Evolutionary conservation across 2,888 invertebrate genomes (phyloP), one percentile per base, ranked within the genome.

Genomic region (Orthosia cruda): DNA sequence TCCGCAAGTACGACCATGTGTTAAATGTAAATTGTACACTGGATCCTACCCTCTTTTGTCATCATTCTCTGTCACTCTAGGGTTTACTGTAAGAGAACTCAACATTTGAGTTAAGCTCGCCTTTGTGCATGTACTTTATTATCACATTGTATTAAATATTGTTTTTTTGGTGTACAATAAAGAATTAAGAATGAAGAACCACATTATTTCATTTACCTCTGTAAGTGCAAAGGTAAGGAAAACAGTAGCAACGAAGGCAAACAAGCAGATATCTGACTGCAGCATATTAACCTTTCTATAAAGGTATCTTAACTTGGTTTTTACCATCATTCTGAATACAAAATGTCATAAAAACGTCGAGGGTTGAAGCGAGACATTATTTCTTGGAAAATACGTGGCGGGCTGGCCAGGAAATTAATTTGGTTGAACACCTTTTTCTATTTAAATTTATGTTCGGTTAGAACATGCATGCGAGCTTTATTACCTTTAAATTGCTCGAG

Each of bases 391-490:
- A 77, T 70, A 74, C 81, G 71, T 81, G 65, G 61, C 74, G 77
- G 62, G 62, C 52, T 50, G 32, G 63, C 54, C 64, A 77, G 89
- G 88, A 88, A 87, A 90, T 89, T 86, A 89, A 86, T 84, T 86
- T 82, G 85, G 87, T 88, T 80, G 63, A 74, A 81, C 83, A 77
- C 68, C 71, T 71, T 67, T 81, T 86, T 77, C 74, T 69, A 73
- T 84, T 73, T 59, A 74, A 81, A 76, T 81, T 85, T 72, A 84
- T 71, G 78, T 79, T 71, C 66, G 32, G 58, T 62, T 40, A 61
- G 62, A 68, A 71, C 74, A 71, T 68, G 58, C 73, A 74, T 68
- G 67, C 59, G 57, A 69, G 66, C 55, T 78, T 80, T 78, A 85
- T 77, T 83, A 80, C 65, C 65, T 79, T 67, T 55, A 77, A 77